These are phyloP conservation scores for Lasioglossum morio DNA, from an alignment of 2,888 invertebrate genomes.

Conservation along the genomic window DNA sequence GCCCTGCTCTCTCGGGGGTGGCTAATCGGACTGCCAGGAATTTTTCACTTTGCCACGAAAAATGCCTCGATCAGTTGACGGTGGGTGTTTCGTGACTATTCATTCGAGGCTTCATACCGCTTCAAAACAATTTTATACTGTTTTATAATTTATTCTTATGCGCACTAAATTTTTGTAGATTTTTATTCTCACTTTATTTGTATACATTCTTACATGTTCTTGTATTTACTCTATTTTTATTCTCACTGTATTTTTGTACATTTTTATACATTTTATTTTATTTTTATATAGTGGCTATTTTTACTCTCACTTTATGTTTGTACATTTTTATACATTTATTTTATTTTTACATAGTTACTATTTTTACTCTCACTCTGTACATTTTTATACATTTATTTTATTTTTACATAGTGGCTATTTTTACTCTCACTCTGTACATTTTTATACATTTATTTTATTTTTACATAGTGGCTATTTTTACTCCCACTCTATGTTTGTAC, in stretches of 20 bases:
- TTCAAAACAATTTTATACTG: neutral
- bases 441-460: no score
- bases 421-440: no score
- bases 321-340: no score
- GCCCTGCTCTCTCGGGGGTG: neutral
- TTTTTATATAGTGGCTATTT: no score
- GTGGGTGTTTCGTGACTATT: neutral
- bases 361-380: no score
- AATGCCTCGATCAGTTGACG: neutral
- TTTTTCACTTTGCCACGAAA: conserved; percentile 13
- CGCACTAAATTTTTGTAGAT: neutral
- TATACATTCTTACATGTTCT: neutral
- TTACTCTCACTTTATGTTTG: no score
- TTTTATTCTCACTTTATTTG: neutral
- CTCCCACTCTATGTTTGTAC: no score
- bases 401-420: neutral
- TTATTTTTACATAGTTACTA: neutral
- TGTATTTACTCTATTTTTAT: no score
- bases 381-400: no score
- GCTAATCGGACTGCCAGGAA: conserved; percentile 27
- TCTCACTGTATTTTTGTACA: no score
- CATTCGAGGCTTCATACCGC: neutral
- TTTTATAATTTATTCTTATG: neutral
- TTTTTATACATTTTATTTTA: no score
- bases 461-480: no score